Conservation (phyloP, 2,888 invertebrate genomes). For the Heteromyza rotundicornis region DNA sequence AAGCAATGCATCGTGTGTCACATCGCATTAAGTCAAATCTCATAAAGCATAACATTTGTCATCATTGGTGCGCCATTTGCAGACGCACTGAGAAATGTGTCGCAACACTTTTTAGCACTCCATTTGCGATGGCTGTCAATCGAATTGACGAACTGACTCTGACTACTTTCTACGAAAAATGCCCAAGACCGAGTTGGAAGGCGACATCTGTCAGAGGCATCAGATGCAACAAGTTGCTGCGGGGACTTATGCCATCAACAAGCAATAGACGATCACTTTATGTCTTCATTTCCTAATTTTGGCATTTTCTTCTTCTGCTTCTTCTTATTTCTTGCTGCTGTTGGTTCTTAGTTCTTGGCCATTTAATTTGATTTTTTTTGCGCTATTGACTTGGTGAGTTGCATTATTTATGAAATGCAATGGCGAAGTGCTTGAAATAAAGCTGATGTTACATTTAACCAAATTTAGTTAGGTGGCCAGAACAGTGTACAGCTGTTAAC, state of each 20-base stretch:
- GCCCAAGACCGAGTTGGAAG: not conserved
- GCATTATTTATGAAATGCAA: constrained; percentile 48
- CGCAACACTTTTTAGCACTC: constrained; percentile 45
- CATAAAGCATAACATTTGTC: constrained; percentile 52
- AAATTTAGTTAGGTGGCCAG: constrained; percentile 44
- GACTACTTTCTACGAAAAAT: constrained; percentile 53
- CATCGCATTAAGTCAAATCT: constrained; percentile 48
- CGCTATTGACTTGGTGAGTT: constrained; percentile 38
- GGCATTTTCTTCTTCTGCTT: too few relatives aligned
- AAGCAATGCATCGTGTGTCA: constrained; percentile 34
- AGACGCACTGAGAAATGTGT: constrained; percentile 25
- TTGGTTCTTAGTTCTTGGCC: too few relatives aligned
- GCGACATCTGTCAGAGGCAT: constrained; percentile 10
- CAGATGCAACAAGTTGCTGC: constrained; percentile 15
- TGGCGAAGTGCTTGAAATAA: constrained; percentile 45
- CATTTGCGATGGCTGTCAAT: constrained; percentile 30
- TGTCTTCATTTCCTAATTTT: constrained; percentile 47
- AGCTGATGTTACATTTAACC: constrained; percentile 56
- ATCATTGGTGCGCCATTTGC: constrained; percentile 26
- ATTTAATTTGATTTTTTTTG: constrained; percentile 10
- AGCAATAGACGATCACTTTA: constrained; percentile 31
- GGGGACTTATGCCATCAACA: constrained; percentile 7
- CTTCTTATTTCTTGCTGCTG: not conserved
- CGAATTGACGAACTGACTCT: too few relatives aligned
- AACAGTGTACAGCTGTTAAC: not conserved